Evolutionary conservation across 2,113 vertebrate species (phyloP).

Genomic region (Peromyscus leucopus): DNA sequence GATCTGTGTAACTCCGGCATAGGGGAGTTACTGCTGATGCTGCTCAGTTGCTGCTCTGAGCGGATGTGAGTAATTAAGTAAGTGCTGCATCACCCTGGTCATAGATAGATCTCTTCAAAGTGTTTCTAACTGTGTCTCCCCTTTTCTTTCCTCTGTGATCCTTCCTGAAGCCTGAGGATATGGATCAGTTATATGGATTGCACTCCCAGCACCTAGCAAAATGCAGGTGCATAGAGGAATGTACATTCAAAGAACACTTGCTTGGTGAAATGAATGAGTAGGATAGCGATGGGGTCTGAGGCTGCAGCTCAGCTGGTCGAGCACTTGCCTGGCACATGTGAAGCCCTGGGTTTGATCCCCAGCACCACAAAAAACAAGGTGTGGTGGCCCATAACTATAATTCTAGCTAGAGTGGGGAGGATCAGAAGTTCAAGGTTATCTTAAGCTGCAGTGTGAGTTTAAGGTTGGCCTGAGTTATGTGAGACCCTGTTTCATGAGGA

Average conservation of each 20-base stretch:
- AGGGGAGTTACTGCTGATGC: neutral
- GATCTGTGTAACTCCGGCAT: neutral
- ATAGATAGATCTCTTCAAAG: neutral
- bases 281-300: neutral
- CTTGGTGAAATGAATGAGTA: neutral
- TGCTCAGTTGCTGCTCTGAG: neutral
- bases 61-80: neutral
- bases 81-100: neutral
- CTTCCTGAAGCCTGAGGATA: neutral
- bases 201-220: neutral
- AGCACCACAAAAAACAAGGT: neutral
- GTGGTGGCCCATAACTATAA: neutral
- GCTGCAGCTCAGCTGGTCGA: too few relatives aligned
- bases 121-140: neutral
- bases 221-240: neutral
- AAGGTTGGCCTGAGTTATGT: neutral
- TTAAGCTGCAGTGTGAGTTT: neutral
- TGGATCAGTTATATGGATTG: neutral
- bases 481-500: neutral
- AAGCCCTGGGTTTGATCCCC: too few relatives aligned
- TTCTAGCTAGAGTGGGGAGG: neutral
- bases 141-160: neutral
- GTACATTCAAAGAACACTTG: neutral
- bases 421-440: neutral
- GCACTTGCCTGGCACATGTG: too few relatives aligned